Evolutionary conservation across 1,140 invertebrate species (phyloP), one percentile per base, ranked within the genome.

Genomic region (Phthorimaea operculella): DNA sequence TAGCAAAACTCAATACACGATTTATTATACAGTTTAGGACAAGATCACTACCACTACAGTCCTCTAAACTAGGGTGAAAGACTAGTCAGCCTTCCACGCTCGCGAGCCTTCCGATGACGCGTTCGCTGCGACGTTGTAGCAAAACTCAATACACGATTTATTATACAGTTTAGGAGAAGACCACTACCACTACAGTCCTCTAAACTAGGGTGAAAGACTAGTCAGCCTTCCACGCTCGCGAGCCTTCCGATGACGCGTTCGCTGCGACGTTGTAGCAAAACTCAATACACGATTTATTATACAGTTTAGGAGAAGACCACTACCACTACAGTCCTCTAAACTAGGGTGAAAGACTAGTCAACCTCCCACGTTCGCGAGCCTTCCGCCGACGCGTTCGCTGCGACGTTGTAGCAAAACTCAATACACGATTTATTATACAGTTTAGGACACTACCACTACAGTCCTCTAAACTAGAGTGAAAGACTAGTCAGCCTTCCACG

Each of bases 301-400:
- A 36, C n/a, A n/a, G n/a, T n/a, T n/a, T n/a, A n/a, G n/a, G n/a
- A n/a, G n/a, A n/a, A n/a, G n/a, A n/a, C n/a, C n/a, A n/a, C n/a
- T n/a, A n/a, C n/a, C n/a, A n/a, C n/a, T n/a, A n/a, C n/a, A n/a
- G n/a, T n/a, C n/a, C n/a, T n/a, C n/a, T n/a, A n/a, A n/a, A n/a
- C n/a, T n/a, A n/a, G n/a, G n/a, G n/a, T n/a, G n/a, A n/a, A n/a
- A n/a, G n/a, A n/a, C n/a, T n/a, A n/a, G 33, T 76, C 70, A 65
- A 83, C 57, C 84, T 88, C 60, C 74, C 87, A 67, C 85, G 88
- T 57, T 0, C 82, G 74, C 1, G 77, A 81, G 3, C 82, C 82
- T 85, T 85, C 82, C 44, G 80, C 82, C 52, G 82, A 85, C 76
- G 79, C 78, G 77, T 85, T 85, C 78, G 78, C 82, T 85, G 77